A percentile compares a stretch with the other conserved stretches of the same genome.
Evolutionary conservation across 2,888 invertebrate genomes (phyloP).

Genomic region (Drosophila stalkeri): DNA sequence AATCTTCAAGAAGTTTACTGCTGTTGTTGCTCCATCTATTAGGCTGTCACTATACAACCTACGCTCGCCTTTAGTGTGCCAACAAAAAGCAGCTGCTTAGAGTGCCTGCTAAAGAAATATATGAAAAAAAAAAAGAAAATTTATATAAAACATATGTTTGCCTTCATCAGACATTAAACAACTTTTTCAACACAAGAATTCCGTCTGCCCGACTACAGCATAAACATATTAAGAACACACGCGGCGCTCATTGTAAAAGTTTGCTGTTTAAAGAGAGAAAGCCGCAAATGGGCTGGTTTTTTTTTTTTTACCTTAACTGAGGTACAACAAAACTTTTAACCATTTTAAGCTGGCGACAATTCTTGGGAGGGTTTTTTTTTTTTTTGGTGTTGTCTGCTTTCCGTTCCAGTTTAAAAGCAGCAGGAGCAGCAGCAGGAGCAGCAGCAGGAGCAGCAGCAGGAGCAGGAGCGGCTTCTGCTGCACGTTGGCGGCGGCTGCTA

Average conservation of each 20-base stretch:
- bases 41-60: background rate
- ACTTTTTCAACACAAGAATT: background rate
- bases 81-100: conserved; percentile 2
- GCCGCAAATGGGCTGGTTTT: conserved; percentile 39
- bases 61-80: too few species aligned
- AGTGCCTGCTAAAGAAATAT: background rate
- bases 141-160: conserved; percentile 32
- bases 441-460: conserved; percentile 23
- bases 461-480: conserved; percentile 18
- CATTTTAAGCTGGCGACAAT: conserved; percentile 66
- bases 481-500: conserved; percentile 18
- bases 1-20: background rate
- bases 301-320: conserved; percentile 35
- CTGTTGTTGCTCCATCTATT: background rate
- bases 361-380: conserved; percentile 22
- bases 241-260: conserved; percentile 37
- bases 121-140: background rate
- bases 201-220: conserved; percentile 15
- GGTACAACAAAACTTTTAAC: conserved; percentile 46
- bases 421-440: conserved; percentile 28
- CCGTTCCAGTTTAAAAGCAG: conserved; percentile 26
- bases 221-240: conserved; percentile 43
- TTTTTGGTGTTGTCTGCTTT: conserved; percentile 8
- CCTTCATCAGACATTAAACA: conserved; percentile 14
- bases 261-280: conserved; percentile 45